Percentiles rank a stretch among this genome's conserved stretches.
Conservation (phyloP, 2,797 vertebrate genomes). For the Lithobates pipiens region DNA sequence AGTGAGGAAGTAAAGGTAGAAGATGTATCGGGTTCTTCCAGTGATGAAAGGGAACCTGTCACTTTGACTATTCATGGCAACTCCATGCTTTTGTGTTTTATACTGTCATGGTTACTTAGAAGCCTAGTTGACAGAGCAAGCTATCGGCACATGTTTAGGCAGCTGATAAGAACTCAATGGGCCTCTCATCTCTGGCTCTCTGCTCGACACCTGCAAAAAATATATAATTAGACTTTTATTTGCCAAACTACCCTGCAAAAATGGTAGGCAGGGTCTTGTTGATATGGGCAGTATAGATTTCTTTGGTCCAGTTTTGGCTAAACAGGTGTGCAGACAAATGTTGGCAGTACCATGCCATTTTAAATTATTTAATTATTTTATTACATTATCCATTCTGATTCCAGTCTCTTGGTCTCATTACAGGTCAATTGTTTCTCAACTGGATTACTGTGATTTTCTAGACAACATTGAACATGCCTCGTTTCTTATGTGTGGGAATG, state of each 20-base stretch:
- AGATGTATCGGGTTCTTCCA: no score
- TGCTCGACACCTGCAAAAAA: no score
- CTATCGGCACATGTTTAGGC: no score
- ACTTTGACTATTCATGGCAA: not conserved
- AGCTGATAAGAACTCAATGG: no score
- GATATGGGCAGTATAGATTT: no score
- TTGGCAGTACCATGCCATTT: no score
- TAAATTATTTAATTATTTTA: no score
- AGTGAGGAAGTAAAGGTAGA: no score
- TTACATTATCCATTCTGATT: not conserved
- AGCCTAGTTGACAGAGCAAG: not conserved
- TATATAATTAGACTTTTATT: no score
- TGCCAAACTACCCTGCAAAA: not conserved
- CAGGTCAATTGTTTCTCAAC: constrained; percentile 15
- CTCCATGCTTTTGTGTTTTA: not conserved
- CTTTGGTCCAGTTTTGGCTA: not conserved
- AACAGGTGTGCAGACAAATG: not conserved
- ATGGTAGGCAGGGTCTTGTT: no score
- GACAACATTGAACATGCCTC: not conserved
- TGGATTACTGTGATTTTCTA: not conserved
- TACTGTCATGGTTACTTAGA: not conserved
- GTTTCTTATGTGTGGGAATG: not conserved
- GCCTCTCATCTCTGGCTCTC: no score
- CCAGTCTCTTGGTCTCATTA: not conserved
- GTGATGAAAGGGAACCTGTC: not conserved